A percentile compares a stretch with the other conserved stretches of the same genome.
These are phyloP conservation scores for Drosophila pandora DNA, from an alignment of 1,140 invertebrate genomes.

Conservation along the genomic window DNA sequence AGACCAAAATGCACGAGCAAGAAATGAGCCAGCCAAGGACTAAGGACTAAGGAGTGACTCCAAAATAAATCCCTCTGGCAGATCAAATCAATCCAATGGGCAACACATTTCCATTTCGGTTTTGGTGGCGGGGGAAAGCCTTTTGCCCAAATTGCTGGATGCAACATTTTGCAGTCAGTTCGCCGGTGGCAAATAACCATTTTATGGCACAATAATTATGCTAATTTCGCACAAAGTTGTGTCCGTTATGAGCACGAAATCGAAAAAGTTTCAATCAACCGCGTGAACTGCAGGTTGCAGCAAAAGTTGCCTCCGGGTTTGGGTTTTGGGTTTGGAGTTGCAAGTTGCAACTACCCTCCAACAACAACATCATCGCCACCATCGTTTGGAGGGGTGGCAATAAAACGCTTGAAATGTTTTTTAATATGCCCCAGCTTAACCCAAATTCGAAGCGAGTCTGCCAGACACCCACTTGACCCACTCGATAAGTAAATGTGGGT, in stretches of 20 bases:
- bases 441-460: constrained; percentile 44
- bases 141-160: background rate
- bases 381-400: constrained; percentile 47
- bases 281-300: constrained; percentile 19
- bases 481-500: constrained; percentile 23
- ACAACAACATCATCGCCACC: constrained; percentile 48
- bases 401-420: constrained; percentile 77
- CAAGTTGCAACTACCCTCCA: constrained; percentile 51
- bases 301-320: constrained; percentile 53
- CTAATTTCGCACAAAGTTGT: constrained; percentile 72
- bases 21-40: constrained; percentile 9
- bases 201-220: constrained; percentile 78
- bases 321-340: constrained; percentile 69
- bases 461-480: constrained; percentile 64
- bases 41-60: background rate
- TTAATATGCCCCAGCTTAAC: constrained; percentile 73
- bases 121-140: background rate
- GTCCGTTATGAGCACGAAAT: constrained; percentile 73
- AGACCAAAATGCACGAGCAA: constrained; percentile 14
- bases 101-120: constrained; percentile 33
- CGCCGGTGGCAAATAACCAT: constrained; percentile 58
- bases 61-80: constrained; percentile 10
- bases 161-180: constrained; percentile 41
- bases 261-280: constrained; percentile 79
- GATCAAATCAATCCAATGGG: constrained; percentile 24